Conservation (phyloP, 2,888 invertebrate genomes). For the Diabrotica balteata region DNA sequence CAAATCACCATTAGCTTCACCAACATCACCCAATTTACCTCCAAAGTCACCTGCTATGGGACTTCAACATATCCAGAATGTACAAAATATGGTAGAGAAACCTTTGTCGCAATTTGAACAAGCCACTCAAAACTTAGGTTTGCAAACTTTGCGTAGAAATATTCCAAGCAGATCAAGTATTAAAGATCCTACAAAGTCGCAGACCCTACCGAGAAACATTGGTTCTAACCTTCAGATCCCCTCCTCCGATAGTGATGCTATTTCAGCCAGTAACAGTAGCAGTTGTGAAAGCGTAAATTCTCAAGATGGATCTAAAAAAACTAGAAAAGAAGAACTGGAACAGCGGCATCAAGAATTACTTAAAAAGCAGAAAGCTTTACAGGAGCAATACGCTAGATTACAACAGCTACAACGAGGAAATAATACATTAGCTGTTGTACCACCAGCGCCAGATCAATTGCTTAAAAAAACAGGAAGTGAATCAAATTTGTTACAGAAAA, state of each 20-base stretch:
- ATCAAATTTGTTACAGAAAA: constrained; percentile 83
- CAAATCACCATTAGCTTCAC: constrained; percentile 85
- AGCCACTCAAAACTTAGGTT: constrained; percentile 59
- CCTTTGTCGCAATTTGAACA: constrained; percentile 58
- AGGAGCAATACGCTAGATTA: constrained; percentile 89
- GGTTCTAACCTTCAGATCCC: constrained; percentile 56
- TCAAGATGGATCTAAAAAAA: constrained; percentile 70
- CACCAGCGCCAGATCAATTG: constrained; percentile 68
- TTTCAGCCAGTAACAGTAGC: constrained; percentile 71
- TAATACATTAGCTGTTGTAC: constrained; percentile 68
- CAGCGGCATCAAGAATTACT: constrained; percentile 88
- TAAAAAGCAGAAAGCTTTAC: constrained; percentile 85
- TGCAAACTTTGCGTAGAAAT: constrained; percentile 59
- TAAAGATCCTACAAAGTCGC: constrained; percentile 55
- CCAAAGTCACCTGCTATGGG: constrained; percentile 63
- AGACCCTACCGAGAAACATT: constrained; percentile 59
- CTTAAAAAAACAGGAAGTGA: constrained; percentile 90
- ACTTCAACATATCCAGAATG: constrained; percentile 59
- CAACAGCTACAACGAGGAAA: constrained; percentile 86
- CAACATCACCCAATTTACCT: constrained; percentile 76
- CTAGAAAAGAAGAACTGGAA: constrained; percentile 79
- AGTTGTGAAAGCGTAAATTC: constrained; percentile 80
- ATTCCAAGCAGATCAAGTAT: constrained; percentile 54
- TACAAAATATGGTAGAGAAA: constrained; percentile 57
- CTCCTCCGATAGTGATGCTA: constrained; percentile 51